These are phyloP conservation scores for Ornithoptera alexandrae DNA, from an alignment of 2,888 invertebrate genomes.

Conservation along the genomic window DNA sequence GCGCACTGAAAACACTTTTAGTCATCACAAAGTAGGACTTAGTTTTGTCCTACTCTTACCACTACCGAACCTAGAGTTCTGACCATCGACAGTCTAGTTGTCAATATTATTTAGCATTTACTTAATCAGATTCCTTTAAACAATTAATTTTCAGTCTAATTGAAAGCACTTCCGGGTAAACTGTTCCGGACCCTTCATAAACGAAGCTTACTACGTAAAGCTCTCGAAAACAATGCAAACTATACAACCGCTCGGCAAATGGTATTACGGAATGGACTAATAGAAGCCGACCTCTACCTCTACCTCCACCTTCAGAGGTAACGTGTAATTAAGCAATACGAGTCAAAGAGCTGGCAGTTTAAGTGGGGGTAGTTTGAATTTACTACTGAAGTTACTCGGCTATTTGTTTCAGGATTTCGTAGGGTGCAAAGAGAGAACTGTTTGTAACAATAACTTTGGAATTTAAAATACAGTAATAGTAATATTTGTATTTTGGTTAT, in stretches of 20 bases:
- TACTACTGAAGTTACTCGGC: not conserved
- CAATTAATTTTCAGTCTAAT: too few species aligned
- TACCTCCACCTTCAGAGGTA: not conserved
- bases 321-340: not conserved
- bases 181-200: not conserved
- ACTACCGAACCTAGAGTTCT: too few species aligned
- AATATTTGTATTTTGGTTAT: too few species aligned
- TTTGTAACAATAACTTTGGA: not conserved
- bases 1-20: too few species aligned
- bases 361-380: not conserved
- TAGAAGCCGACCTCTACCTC: not conserved
- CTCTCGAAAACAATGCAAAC: not conserved
- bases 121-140: too few species aligned
- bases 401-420: not conserved
- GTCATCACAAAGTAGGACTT: too few species aligned
- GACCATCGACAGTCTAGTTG: too few species aligned
- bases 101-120: too few species aligned
- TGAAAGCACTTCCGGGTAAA: too few species aligned
- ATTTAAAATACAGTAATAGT: too few species aligned
- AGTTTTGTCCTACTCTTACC: too few species aligned
- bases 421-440: not conserved
- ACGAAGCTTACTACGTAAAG: not conserved
- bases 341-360: not conserved
- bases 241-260: constrained; percentile 1
- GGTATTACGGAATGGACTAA: not conserved